Evolutionary conservation across 2,797 vertebrate species (phyloP).

Genomic region (Poeciliopsis infans): DNA sequence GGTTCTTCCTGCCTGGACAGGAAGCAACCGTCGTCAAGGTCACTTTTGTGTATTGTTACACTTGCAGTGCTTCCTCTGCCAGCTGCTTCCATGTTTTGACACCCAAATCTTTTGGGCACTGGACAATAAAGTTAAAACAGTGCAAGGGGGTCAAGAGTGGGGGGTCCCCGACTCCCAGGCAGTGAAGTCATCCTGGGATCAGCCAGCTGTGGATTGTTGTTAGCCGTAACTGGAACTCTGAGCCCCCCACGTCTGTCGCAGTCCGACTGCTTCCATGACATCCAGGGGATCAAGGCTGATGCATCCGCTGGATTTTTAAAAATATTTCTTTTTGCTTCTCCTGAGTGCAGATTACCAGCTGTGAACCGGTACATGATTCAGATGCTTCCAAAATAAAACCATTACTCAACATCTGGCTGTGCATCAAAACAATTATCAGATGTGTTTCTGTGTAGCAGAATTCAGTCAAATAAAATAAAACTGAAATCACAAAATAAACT

Average conservation of each 20-base stretch:
- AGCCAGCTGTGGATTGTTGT: conserved; percentile 73
- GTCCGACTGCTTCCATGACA: conserved; percentile 60
- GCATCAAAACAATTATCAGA: conserved; percentile 24
- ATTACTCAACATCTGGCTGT: conserved; percentile 51
- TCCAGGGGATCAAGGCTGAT: conserved; percentile 41
- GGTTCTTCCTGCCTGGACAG: conserved; percentile 65
- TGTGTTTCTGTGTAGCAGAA: conserved; percentile 44
- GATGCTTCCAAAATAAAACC: conserved; percentile 44
- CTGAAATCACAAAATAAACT: not conserved
- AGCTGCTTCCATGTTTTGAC: conserved; percentile 78
- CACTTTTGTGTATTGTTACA: conserved; percentile 56
- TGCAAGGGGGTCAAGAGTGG: conserved; percentile 34
- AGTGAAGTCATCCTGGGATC: conserved; percentile 62
- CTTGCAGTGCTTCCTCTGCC: conserved; percentile 66
- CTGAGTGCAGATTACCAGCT: conserved; percentile 19
- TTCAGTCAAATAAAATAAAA: conserved; percentile 33
- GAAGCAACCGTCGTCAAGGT: conserved; percentile 64
- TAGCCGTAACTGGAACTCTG: conserved; percentile 59
- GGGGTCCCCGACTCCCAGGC: conserved; percentile 6
- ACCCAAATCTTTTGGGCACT: conserved; percentile 43
- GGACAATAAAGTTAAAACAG: conserved; percentile 65
- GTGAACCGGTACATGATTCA: conserved; percentile 38
- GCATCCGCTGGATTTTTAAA: conserved; percentile 26
- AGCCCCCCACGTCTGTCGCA: conserved; percentile 37
- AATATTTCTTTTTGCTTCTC: not conserved